Base-by-base conservation (phyloP, 2,888 invertebrate species). In the Cyclophora albipunctata region DNA sequence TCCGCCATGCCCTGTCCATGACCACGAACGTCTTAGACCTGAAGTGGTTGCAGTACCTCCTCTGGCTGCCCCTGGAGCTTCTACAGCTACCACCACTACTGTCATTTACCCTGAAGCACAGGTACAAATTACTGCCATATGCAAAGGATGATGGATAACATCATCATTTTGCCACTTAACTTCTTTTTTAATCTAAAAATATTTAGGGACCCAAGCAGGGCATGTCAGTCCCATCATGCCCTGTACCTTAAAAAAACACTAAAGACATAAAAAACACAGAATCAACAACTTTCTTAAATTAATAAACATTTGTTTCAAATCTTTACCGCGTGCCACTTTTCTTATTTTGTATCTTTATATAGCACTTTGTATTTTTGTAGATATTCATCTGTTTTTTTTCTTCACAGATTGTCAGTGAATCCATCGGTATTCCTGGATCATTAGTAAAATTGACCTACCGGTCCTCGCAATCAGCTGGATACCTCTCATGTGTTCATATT, bases 381-480 rank as follows among this genome's bases (percentile, higher is more conserved):
- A 20, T 20, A 20, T 20, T 20, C 20, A 20, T 20, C 2, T 20
- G 20, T 20, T 20, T 1, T 20, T n/a, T 20, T 53, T 40, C 53
- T 52, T 71, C 71, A 46, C 89, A 96, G 96, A 98, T 98, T 71
- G 93, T 98, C n/a, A 98, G 98, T 84, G 98, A 98, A 84, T 96
- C 96, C 62, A 95, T 98, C 59, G 92, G 94, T 49, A 96, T 99
- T 62, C 98, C 98, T 3, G 98, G 97, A 45, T 98, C 98, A 5
- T 94, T 95, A 62, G 92, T 98, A 5, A 95, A 97, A 78, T 90
- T 99, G 60, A 95, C 98, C 67, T 99, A 99, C 86, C 96, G 97
- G 76, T 98, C 98, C 63, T 97, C 97, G 48, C 96, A 98, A 83
- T 95, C 98, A 0, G 94, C 96, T 2, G 98, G 98, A 44, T 98